Conservation (phyloP, 2,797 vertebrate genomes). For the Lophotriccus pileatus region DNA sequence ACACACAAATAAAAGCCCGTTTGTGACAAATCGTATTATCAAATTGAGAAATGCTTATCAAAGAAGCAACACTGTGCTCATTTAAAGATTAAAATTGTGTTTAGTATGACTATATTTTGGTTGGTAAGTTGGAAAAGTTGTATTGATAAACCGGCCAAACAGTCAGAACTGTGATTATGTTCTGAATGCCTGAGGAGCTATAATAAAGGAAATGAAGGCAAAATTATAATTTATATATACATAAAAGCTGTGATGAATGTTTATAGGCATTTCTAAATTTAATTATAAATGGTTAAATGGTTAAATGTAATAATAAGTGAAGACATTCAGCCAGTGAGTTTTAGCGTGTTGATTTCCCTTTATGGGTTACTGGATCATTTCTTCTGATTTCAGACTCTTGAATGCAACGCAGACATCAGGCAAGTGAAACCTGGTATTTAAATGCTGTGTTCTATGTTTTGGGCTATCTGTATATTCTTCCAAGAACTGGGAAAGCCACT, state of each 20-base stretch:
- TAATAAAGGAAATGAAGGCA: neutral
- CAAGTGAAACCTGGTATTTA: neutral
- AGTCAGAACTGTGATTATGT: neutral
- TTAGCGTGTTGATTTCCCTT: neutral
- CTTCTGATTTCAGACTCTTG: rapidly evolving
- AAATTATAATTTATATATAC: neutral
- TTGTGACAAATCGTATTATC: neutral
- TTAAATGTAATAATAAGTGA: neutral
- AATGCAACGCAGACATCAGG: neutral
- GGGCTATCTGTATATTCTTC: neutral
- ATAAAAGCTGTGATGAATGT: neutral
- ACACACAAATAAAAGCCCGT: neutral
- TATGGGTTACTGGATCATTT: neutral
- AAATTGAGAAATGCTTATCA: neutral
- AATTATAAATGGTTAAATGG: neutral
- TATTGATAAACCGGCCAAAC: neutral
- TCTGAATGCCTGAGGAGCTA: neutral
- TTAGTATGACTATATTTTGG: neutral
- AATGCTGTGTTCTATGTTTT: neutral
- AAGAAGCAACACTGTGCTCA: neutral
- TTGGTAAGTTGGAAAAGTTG: neutral
- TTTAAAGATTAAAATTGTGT: neutral
- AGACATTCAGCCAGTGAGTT: neutral
- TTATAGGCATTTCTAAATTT: neutral
- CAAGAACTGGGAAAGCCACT: neutral